Conservation (phyloP, 2,113 vertebrate species). For the Cariama cristata region DNA sequence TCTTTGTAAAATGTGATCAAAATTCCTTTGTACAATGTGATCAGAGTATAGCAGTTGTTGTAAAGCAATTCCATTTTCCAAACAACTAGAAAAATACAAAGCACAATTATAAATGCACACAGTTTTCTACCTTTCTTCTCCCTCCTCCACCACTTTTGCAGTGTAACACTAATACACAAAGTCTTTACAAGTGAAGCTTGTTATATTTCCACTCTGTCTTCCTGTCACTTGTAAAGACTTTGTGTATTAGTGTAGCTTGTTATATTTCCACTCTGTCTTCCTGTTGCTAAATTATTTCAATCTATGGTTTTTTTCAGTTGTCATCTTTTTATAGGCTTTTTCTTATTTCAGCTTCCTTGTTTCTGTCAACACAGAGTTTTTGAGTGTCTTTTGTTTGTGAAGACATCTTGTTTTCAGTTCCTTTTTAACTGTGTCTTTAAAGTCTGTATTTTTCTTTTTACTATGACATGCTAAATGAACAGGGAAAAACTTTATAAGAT, state of each 20-base stretch:
- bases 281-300: not conserved
- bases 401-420: not conserved
- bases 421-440: not conserved
- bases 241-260: not conserved
- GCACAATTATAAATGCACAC: not conserved
- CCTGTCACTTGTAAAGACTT: no score
- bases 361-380: not conserved
- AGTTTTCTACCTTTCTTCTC: not conserved
- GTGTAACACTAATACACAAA: no score
- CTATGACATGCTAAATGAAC: not conserved
- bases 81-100: not conserved
- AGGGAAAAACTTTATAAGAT: not conserved
- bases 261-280: not conserved
- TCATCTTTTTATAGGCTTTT: not conserved
- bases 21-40: not conserved
- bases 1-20: not conserved
- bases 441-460: not conserved
- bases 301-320: not conserved
- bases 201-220: not conserved
- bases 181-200: no score
- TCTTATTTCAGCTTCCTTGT: not conserved
- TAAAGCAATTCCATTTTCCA: not conserved
- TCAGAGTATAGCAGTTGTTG: not conserved
- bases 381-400: not conserved
- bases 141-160: not conserved